Evolutionary conservation across 2,888 invertebrate genomes (phyloP), one percentile per base, ranked within the genome.

Genomic region (Marasmarcha lunaedactyla): DNA sequence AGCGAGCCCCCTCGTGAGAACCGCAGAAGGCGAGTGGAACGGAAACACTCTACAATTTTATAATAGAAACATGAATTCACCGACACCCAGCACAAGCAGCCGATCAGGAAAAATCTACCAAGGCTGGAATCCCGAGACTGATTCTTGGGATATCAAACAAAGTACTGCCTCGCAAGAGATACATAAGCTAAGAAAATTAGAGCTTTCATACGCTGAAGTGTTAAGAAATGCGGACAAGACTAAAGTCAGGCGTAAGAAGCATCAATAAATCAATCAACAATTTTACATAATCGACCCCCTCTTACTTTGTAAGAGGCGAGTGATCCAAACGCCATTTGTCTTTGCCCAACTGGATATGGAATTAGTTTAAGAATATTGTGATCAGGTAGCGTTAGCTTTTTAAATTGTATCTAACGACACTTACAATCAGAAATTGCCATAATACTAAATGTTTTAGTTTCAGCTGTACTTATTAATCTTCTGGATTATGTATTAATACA

Each of bases 161-260:
- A 91, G 92, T 67, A 86, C 90, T 6, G 93, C 93, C 4, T 92
- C 93, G 9, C 92, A 93, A 58, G 93, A 93, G 55, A 89, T 94
- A 49, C 90, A 93, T 62, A 91, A 91, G 60, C 76, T 94, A 43
- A 89, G 92, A 62, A 89, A 90, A 58, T 83, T 94, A 38, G 94
- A 94, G 57, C 85, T 92, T 59, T 92, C 93, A 10, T 94, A 94
- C 66, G 94, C 94, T 4, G 94, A 94, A 68, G 94, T 90, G 13
- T 76, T 94, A 46, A 85, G 91, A 48, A 89, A 90, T 63, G 88
- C 89, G 46, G 89, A 88, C 57, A 87, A 87, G 68, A 72, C 72
- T 39, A 84, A 84, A 56, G 57, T 63, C 33, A 64, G 84, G 65
- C 84, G 84, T 54, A 84, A 81, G 57, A 83, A 81, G 57, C 84